These are phyloP conservation scores for Daphoenositta chrysoptera DNA, from an alignment of 2,113 vertebrate species.

Conservation along the genomic window DNA sequence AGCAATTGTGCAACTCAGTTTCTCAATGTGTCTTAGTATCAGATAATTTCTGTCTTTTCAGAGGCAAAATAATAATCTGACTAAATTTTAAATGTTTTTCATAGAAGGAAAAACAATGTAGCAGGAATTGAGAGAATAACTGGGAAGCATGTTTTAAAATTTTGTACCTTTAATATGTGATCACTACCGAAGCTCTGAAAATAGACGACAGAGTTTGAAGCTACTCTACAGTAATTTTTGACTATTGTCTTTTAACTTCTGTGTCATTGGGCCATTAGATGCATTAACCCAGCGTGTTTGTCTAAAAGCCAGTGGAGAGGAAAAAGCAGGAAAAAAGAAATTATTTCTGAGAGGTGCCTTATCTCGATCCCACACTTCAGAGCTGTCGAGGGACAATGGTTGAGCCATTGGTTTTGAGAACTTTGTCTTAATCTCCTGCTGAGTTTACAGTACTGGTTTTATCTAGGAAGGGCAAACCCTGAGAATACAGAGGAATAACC, in stretches of 20 bases:
- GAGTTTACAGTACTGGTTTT: conserved; percentile 43
- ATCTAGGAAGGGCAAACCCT: conserved; percentile 25
- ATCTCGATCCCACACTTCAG: conserved; percentile 10
- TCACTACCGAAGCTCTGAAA: neutral
- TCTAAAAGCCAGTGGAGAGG: neutral
- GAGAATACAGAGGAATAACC: conserved; percentile 4
- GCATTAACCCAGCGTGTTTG: neutral
- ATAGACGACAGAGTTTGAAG: neutral
- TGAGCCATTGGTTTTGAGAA: conserved; percentile 22
- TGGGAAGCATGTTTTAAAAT: neutral
- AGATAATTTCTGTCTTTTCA: neutral
- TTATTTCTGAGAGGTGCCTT: neutral
- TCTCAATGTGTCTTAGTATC: neutral
- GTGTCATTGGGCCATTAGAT: neutral
- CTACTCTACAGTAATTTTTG: neutral
- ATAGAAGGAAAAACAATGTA: neutral
- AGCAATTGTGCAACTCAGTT: neutral
- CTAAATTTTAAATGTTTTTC: neutral
- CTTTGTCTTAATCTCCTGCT: conserved; percentile 32
- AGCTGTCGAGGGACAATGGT: neutral
- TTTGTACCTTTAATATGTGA: neutral
- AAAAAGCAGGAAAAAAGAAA: conserved; percentile 22
- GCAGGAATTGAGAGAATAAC: neutral
- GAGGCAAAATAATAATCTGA: neutral
- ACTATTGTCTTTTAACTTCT: neutral